Conservation (phyloP, 2,888 invertebrate species). For the Tortricodes alternella region DNA sequence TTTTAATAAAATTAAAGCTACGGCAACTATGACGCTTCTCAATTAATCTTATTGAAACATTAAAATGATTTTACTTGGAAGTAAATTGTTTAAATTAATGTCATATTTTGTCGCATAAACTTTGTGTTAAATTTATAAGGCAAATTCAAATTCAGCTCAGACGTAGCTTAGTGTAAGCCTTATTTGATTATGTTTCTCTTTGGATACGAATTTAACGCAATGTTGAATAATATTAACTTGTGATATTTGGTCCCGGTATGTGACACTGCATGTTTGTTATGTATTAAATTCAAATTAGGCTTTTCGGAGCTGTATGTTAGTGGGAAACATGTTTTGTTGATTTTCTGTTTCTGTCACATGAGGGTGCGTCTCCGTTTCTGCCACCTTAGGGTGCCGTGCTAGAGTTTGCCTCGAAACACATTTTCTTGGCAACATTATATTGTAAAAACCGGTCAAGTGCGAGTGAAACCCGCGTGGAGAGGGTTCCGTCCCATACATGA, state of each 20-base stretch:
- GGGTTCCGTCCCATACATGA: too few relatives aligned
- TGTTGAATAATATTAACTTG: conserved; percentile 18
- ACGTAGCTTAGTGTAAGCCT: conserved; percentile 20
- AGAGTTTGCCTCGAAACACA: too few relatives aligned
- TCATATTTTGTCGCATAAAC: background rate
- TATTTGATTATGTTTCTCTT: conserved; percentile 29
- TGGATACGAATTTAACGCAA: conserved; percentile 23
- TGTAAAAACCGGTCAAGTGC: too few relatives aligned
- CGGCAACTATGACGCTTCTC: background rate
- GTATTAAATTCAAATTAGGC: background rate
- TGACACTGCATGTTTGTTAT: background rate
- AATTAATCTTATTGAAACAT: background rate
- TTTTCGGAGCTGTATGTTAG: background rate
- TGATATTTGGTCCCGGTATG: conserved; percentile 7
- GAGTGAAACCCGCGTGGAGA: too few relatives aligned
- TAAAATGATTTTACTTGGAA: background rate
- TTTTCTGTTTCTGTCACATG: background rate
- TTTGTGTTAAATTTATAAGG: conserved; percentile 12
- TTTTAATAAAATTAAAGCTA: background rate
- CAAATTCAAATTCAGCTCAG: conserved; percentile 26
- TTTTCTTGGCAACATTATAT: too few relatives aligned
- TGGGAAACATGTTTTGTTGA: background rate
- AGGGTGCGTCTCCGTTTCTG: too few relatives aligned
- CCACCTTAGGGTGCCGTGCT: too few relatives aligned
- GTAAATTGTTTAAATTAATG: background rate